phyloP scores from a whole-genome alignment of 2,888 invertebrate genomes.

The Ochropacha duplaris region DNA sequence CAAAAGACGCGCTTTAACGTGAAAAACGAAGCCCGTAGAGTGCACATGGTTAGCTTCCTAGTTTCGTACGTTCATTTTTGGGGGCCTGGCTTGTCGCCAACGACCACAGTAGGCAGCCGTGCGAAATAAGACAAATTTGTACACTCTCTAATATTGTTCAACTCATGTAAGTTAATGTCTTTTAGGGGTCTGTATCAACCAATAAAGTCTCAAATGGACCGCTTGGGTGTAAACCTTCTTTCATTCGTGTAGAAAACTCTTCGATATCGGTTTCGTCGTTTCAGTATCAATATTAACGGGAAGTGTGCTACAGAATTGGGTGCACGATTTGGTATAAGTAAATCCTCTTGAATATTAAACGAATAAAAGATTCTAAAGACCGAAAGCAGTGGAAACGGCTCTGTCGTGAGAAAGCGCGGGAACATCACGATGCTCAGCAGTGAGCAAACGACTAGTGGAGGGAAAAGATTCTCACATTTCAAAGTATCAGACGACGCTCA shows the following conservation, averaged over 20 bases:
- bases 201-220: constrained; percentile 1
- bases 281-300: neutral
- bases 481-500: too few relatives aligned
- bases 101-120: constrained; percentile 21
- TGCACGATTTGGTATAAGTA: neutral
- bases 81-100: constrained; percentile 34
- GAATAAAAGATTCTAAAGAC: neutral
- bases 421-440: too few relatives aligned
- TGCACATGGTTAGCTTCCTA: constrained; percentile 22
- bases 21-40: constrained; percentile 24
- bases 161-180: constrained; percentile 21
- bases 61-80: constrained; percentile 16
- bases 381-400: too few relatives aligned
- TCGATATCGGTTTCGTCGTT: constrained; percentile 5
- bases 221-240: neutral
- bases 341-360: neutral
- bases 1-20: constrained; percentile 23
- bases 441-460: too few relatives aligned
- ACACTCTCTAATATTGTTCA: constrained; percentile 25
- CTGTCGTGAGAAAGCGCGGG: too few relatives aligned
- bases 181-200: constrained; percentile 11
- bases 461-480: neutral
- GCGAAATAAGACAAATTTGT: constrained; percentile 38
- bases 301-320: neutral
- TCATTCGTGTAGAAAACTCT: neutral